phyloP scores from a whole-genome alignment of 2,888 invertebrate species.

The Megastigmus dorsalis region DNA sequence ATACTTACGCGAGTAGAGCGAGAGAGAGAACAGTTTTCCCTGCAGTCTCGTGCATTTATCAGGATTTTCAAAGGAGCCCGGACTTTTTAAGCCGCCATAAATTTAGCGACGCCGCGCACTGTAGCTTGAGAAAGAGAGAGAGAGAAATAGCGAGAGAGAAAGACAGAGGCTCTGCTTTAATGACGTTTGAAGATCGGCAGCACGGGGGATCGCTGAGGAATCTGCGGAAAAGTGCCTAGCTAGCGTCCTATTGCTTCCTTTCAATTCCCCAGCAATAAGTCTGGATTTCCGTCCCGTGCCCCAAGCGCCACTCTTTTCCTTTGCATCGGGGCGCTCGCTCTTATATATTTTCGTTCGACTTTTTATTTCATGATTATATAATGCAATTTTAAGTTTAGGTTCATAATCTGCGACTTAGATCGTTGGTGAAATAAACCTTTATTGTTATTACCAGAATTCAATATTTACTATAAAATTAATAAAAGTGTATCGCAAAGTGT shows the following conservation, averaged over 20 bases:
- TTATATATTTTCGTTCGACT: too few species aligned
- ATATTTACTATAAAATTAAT: too few species aligned
- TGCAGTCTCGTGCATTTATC: constrained; percentile 77
- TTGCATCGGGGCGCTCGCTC: constrained; percentile 13
- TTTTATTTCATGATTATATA: too few species aligned
- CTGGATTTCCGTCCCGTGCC: constrained; percentile 33
- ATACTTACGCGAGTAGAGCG: neutral
- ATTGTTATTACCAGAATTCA: too few species aligned
- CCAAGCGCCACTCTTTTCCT: too few species aligned
- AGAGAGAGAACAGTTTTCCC: neutral
- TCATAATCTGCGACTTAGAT: too few species aligned
- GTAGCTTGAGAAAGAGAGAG: constrained; percentile 59
- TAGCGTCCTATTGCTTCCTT: constrained; percentile 21
- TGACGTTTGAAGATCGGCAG: constrained; percentile 66
- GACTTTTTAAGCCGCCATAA: constrained; percentile 76
- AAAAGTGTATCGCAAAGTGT: too few species aligned
- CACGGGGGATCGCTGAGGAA: constrained; percentile 20
- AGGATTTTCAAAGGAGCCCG: constrained; percentile 80
- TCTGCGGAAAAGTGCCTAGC: constrained; percentile 47
- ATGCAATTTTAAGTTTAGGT: too few species aligned
- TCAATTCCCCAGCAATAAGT: constrained; percentile 51
- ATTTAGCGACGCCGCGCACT: constrained; percentile 64
- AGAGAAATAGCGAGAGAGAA: constrained; percentile 51
- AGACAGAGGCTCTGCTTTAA: constrained; percentile 60
- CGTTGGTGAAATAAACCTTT: too few species aligned